Base-by-base conservation (phyloP, 2,113 vertebrate species). In the Hucho hucho region DNA sequence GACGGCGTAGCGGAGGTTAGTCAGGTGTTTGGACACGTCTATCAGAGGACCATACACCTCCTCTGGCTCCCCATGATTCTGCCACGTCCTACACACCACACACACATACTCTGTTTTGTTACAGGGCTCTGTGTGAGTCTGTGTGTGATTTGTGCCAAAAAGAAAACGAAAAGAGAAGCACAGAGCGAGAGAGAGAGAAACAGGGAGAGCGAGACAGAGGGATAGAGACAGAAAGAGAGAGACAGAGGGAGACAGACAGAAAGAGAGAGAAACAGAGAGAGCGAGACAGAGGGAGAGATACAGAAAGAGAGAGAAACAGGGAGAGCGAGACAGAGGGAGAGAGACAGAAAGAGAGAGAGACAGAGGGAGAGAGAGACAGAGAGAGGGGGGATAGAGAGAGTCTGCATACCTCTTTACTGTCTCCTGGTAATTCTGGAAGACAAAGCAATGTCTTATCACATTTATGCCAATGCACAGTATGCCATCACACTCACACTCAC, bases 21-120 rank as follows among this genome's bases (percentile, higher is more conserved):
- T 79, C 73, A 86, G 65, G 65, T 89, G 87, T 84, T 82, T 85
- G 22, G 59, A 22, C 46, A 91, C 79, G 67, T 79, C 70, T 64
- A 88, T 81, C 47, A 89, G 77, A 69, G 79, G 6, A 69, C 58
- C 77, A 73, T 32, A 25, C 64, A 29, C 28, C 14, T 29, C 29
- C 56, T 72, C 56, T 2, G 76, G 56, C 63, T 79, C 43, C 32
- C 64, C 47, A 6, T 6, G 56, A 43, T 49, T 20, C 18, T n/a
- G 9, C 58, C 71, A 59, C 58, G 78, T 47, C n/a, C 87, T 88
- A 24, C 16, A 46, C 64, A 49, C 32, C 56, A 74, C 14, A 69
- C 29, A 76, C 16, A 20, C 3, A 70, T 22, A 64, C 16, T 53
- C 2, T 20, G 16, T 32, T 29, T 18, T 68, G 66, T 68, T 26